A percentile compares a stretch with the other conserved stretches of the same genome.
These are phyloP conservation scores for Mionectes macconnelli DNA, from an alignment of 2,113 vertebrate species.

Conservation along the genomic window DNA sequence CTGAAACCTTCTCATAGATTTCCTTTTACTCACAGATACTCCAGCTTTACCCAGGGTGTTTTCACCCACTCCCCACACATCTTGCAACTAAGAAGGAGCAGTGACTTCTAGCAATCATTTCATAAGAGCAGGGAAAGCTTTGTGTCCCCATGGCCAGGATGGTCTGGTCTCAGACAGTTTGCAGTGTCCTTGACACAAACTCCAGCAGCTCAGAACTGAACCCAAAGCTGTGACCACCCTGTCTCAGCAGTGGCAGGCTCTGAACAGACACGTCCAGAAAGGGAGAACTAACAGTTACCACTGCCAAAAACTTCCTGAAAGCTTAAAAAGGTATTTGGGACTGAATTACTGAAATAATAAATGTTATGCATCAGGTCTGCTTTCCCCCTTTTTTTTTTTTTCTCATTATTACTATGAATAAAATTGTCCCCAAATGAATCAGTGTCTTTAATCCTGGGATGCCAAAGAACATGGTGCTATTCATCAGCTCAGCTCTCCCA, in stretches of 20 bases:
- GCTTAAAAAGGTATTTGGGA: neutral
- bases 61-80: neutral
- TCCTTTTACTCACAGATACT: neutral
- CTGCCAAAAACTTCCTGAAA: neutral
- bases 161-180: neutral
- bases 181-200: neutral
- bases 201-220: neutral
- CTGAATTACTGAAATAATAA: neutral
- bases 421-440: neutral
- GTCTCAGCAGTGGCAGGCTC: neutral
- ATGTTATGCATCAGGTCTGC: neutral
- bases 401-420: neutral
- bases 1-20: neutral
- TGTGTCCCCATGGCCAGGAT: neutral
- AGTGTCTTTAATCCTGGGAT: neutral
- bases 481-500: neutral
- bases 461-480: neutral
- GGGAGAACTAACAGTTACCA: neutral
- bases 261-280: neutral
- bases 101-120: neutral
- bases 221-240: neutral
- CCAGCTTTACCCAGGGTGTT: neutral
- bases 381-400: neutral
- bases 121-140: neutral
- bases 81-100: neutral